Evolutionary conservation across 2,888 invertebrate genomes (phyloP).

Genomic region (Ctenicera cuprea): DNA sequence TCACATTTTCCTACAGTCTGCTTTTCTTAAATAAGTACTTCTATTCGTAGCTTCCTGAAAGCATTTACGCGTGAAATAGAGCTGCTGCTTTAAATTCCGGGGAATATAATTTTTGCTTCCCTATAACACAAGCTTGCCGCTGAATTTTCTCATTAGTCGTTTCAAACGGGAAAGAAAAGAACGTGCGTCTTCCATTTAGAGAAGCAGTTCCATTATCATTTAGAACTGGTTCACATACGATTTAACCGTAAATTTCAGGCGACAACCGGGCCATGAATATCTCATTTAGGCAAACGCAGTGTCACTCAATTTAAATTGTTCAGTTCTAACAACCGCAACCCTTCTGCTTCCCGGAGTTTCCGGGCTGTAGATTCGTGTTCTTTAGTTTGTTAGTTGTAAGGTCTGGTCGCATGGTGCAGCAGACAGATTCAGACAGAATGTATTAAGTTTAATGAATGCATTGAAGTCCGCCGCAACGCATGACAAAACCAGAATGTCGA

Average conservation of each 20-base stretch:
- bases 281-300: constrained; percentile 30
- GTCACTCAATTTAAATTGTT: constrained; percentile 30
- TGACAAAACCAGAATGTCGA: constrained; percentile 33
- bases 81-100: constrained; percentile 23
- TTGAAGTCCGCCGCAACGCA: constrained; percentile 30
- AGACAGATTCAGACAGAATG: constrained; percentile 26
- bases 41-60: constrained; percentile 24
- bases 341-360: constrained; percentile 22
- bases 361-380: constrained; percentile 22
- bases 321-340: constrained; percentile 27
- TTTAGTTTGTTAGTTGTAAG: constrained; percentile 35
- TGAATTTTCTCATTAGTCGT: constrained; percentile 26
- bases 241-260: constrained; percentile 18
- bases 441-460: constrained; percentile 37
- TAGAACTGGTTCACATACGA: constrained; percentile 15
- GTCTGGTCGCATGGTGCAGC: constrained; percentile 30
- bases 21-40: constrained; percentile 22
- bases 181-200: neutral
- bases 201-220: constrained; percentile 1
- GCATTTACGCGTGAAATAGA: constrained; percentile 27
- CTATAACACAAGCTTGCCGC: constrained; percentile 12
- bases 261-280: constrained; percentile 24
- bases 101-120: constrained; percentile 21
- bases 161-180: neutral
- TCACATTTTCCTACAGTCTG: constrained; percentile 19